Base-by-base conservation (phyloP, 2,797 vertebrate genomes). In the Dromococcyx pavoninus region DNA sequence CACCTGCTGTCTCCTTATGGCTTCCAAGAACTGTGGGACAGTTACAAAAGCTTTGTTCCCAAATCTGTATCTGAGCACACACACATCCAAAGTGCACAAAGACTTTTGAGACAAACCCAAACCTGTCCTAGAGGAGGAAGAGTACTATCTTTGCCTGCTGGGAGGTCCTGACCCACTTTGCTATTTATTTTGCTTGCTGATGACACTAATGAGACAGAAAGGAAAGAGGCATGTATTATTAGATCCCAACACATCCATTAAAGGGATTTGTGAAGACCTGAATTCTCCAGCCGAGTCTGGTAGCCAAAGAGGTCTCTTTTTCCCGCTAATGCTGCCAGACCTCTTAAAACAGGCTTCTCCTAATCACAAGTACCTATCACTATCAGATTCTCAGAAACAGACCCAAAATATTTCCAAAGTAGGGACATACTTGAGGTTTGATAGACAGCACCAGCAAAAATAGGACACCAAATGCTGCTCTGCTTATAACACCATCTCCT, bases 151-250 rank as follows among this genome's bases (percentile, higher is more conserved):
- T 71, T 90, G 83, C 64, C 93, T 96, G 64, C 77, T 93, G 83
- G 77, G 88, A 96, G 90, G 93, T 94, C 89, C 88, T 96, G 93
- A 94, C 91, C 94, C 86, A 95, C 88, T 94, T 94, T 88, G 76
- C 88, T 93, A 86, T 94, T 92, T 96, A 93, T 94, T 94, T 93
- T 91, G 77, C 86, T 70, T 82, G 71, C 70, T 73, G 66, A 78
- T 64, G 93, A 93, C 88, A 82, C 70, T 84, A 91, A 88, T 72
- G 67, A 94, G 90, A 76, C 54, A 88, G 86, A 90, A 84, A 62
- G 60, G 82, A 76, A 90, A 76, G 54, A 76, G n/a, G 58, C 27
- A 76, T 0, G 7, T 93, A 95, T 95, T 96, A 94, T 94, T 95
- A 93, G 76, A 87, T 88, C 85, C 73, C 86, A 88, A 80, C 69